These are phyloP conservation scores for Ormyrus nitidulus DNA, from an alignment of 2,888 invertebrate species.

Conservation along the genomic window DNA sequence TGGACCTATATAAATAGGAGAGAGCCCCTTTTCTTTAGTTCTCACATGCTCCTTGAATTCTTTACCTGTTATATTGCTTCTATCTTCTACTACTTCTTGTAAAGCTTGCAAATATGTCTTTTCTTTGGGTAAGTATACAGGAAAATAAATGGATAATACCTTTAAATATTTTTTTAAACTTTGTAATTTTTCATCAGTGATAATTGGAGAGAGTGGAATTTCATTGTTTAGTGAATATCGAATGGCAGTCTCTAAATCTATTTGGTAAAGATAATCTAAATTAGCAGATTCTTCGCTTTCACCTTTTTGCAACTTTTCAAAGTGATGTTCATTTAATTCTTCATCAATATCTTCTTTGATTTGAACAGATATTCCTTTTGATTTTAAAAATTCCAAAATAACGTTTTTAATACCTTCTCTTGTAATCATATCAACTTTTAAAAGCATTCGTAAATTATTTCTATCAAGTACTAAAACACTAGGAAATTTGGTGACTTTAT, in stretches of 20 bases:
- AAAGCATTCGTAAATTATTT: constrained; percentile 71
- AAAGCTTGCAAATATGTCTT: constrained; percentile 73
- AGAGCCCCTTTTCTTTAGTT: constrained; percentile 77
- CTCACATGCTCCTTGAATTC: constrained; percentile 79
- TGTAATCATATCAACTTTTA: constrained; percentile 75
- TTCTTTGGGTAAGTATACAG: constrained; percentile 83
- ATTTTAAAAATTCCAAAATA: constrained; percentile 78
- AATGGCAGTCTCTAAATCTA: constrained; percentile 92
- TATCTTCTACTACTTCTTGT: constrained; percentile 78
- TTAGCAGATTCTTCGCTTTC: constrained; percentile 49
- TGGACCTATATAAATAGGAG: constrained; percentile 77
- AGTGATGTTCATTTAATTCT: constrained; percentile 13
- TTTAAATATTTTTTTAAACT: constrained; percentile 86
- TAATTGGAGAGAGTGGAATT: constrained; percentile 82
- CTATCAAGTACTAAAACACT: constrained; percentile 77
- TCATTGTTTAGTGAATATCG: constrained; percentile 90
- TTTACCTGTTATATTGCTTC: constrained; percentile 78
- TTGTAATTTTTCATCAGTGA: constrained; percentile 83
- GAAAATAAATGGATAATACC: constrained; percentile 86
- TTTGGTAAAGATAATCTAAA: constrained; percentile 82
- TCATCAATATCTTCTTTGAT: constrained; percentile 50
- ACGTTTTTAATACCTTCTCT: constrained; percentile 76
- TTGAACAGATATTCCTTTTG: constrained; percentile 59
- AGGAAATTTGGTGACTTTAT: constrained; percentile 78
- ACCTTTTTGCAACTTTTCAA: constrained; percentile 63